Base-by-base conservation (phyloP, 2,888 invertebrate genomes). In the Trissonchulus sp. region DNA sequence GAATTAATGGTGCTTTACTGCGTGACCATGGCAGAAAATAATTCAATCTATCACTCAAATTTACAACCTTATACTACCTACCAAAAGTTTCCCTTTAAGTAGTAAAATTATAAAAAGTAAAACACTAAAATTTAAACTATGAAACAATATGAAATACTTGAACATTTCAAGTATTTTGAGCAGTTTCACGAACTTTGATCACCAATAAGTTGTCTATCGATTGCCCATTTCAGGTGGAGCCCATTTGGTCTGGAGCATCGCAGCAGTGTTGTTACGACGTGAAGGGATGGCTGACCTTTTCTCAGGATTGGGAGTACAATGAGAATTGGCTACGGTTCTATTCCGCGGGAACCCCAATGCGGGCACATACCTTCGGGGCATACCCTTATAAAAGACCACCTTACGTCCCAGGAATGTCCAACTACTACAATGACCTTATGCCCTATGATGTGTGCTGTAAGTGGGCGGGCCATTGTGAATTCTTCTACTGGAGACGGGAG, bases 211-310 rank as follows among this genome's bases (percentile, higher is more conserved):
- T n/a, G n/a, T n/a, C n/a, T n/a, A n/a, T n/a, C n/a, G n/a, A n/a
- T n/a, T n/a, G n/a, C 23, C 48, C 48, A 48, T 48, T 69, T 36
- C 34, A 69, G 71, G 71, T 69, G 3, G 34, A 69, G 8, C 71
- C 71, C 28, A 69, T 69, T n/a, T 69, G 71, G 71, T 69, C 71
- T 8, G 75, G 75, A 35, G 69, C 68, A n/a, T 95, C 94, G 74
- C 96, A 96, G 82, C 93, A 95, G 84, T 97, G 97, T 81, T 97
- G 97, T 84, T 97, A 97, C 84, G 94, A 94, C 84, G 91, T 91
- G 82, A 92, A 93, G 80, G 90, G 91, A 0, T 92, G 90, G 85
- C 88, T 97, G 31, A 93, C 94, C 91, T 87, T 94, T 85, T 92
- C 94, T 0, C 93, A 93, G 81, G 97, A 98, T 85, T 93, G 94